Conservation (phyloP, 2,888 invertebrate genomes). For the Trilocha varians region DNA sequence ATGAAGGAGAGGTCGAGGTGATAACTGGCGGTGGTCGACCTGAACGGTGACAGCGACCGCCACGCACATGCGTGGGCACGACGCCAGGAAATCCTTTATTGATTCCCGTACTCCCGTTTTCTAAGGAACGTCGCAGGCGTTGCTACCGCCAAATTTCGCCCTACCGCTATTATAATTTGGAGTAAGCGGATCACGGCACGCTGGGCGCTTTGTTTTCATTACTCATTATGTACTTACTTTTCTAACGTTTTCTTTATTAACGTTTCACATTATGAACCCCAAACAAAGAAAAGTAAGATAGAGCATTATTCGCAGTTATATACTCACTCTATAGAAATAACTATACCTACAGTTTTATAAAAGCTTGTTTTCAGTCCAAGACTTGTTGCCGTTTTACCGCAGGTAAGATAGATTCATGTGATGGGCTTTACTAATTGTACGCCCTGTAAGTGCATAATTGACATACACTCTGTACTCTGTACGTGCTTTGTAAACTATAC, state of each 20-base stretch:
- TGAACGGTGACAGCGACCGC: conserved; percentile 26
- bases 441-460: too few relatives aligned
- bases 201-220: conserved; percentile 36
- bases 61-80: conserved; percentile 73
- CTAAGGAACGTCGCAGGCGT: conserved; percentile 68
- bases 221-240: conserved; percentile 21
- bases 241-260: conserved; percentile 17
- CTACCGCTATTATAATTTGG: conserved; percentile 51
- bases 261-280: background rate
- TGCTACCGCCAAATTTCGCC: conserved; percentile 56
- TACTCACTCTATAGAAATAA: too few relatives aligned
- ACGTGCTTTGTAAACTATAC: too few relatives aligned
- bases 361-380: too few relatives aligned
- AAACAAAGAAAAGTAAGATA: background rate
- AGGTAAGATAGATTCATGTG: too few relatives aligned
- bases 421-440: too few relatives aligned
- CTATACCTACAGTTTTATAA: too few relatives aligned
- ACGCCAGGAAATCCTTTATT: conserved; percentile 73
- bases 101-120: conserved; percentile 69
- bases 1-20: background rate
- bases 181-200: conserved; percentile 49
- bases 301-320: too few relatives aligned
- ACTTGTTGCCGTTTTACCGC: too few relatives aligned
- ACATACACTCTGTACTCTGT: too few relatives aligned
- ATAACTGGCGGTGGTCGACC: conserved; percentile 7